Conservation (phyloP, 2,888 invertebrate genomes). For the Chouioia cunea region DNA sequence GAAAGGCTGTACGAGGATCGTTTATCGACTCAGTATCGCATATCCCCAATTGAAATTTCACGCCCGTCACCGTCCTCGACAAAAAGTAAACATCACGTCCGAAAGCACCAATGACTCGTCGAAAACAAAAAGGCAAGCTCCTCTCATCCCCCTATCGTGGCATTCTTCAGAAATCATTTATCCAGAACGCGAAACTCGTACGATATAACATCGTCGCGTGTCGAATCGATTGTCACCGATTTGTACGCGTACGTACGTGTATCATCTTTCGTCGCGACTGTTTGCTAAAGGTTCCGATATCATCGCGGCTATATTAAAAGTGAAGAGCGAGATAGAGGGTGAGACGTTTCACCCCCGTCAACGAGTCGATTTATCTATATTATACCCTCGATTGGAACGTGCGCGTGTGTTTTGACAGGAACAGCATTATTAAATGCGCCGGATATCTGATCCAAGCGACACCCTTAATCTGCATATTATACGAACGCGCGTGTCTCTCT, state of each 20-base stretch:
- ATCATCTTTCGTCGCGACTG: constrained; percentile 46
- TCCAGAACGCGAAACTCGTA: background rate
- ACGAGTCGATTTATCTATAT: constrained; percentile 66
- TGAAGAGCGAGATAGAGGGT: background rate
- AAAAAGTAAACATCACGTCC: constrained; percentile 6
- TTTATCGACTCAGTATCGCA: constrained; percentile 14
- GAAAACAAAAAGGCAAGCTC: constrained; percentile 15
- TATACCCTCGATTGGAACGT: constrained; percentile 65
- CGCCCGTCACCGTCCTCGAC: constrained; percentile 31
- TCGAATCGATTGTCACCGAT: constrained; percentile 42
- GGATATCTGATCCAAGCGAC: constrained; percentile 66
- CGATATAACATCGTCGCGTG: background rate
- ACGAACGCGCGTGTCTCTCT: constrained; percentile 54
- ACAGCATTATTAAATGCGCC: constrained; percentile 68
- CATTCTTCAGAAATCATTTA: constrained; percentile 43
- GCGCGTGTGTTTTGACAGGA: constrained; percentile 67
- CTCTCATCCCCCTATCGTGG: background rate
- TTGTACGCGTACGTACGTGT: constrained; percentile 15
- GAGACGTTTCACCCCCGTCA: constrained; percentile 8
- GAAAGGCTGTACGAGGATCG: background rate
- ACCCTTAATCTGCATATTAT: constrained; percentile 69
- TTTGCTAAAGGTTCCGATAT: constrained; percentile 39
- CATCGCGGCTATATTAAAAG: constrained; percentile 40
- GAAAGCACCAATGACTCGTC: constrained; percentile 13
- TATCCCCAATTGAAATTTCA: constrained; percentile 32